A percentile compares a stretch with the other conserved stretches of the same genome.
phyloP scores from a whole-genome alignment of 1,140 invertebrate species.

The Atta colombica region DNA sequence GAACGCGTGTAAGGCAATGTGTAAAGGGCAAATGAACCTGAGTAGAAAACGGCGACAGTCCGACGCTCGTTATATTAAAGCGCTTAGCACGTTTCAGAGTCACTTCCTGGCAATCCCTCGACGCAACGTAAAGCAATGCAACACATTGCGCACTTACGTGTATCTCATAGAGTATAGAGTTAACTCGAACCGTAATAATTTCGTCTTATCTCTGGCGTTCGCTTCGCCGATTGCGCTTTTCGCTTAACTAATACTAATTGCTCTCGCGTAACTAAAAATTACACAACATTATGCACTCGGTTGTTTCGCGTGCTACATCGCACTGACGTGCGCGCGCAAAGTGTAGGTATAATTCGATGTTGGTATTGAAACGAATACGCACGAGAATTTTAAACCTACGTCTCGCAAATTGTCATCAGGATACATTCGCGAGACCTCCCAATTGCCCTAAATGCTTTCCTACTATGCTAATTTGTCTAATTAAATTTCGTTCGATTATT shows the following conservation, averaged over 20 bases:
- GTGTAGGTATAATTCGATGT: not conserved
- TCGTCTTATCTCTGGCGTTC: constrained; percentile 53
- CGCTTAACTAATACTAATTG: constrained; percentile 48
- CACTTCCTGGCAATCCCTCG: constrained; percentile 63
- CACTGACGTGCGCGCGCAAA: not conserved
- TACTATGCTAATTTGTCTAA: constrained; percentile 3
- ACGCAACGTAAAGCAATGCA: not conserved
- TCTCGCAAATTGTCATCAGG: not conserved
- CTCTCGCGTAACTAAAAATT: constrained; percentile 26
- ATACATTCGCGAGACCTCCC: not conserved
- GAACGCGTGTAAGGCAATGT: constrained; percentile 19
- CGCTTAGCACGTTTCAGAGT: constrained; percentile 73
- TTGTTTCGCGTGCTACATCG: not conserved
- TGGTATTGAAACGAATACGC: not conserved
- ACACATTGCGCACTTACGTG: not conserved
- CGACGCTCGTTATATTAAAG: constrained; percentile 70
- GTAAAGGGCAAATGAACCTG: constrained; percentile 67
- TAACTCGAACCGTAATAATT: constrained; percentile 59
- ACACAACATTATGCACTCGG: not conserved
- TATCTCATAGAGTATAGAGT: constrained; percentile 26
- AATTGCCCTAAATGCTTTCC: not conserved
- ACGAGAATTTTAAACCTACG: not conserved
- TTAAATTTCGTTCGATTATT: not conserved
- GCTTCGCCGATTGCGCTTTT: constrained; percentile 34
- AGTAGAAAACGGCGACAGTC: not conserved